Evolutionary conservation across 2,113 vertebrate species (phyloP), one percentile per base, ranked within the genome.

Genomic region (Neogobius melanostomus): DNA sequence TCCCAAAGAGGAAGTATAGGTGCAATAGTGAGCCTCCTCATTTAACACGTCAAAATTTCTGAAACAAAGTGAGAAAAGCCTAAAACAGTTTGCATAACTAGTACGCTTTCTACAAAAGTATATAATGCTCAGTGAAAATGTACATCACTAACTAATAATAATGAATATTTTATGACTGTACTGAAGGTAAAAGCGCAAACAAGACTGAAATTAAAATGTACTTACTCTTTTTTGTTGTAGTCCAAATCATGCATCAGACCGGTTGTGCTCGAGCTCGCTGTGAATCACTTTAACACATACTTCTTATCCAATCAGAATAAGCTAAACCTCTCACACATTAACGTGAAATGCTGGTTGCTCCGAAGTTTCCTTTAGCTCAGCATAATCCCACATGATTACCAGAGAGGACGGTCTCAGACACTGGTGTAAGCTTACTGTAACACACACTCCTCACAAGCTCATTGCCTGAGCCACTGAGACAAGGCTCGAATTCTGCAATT

Each of bases 321-420:
- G 51, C 28, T 74, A 28, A n/a, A 62, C 65, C 56, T 77, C 52
- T 8, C 53, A 52, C 77, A 77, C 72, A 68, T 66, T 63, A 5
- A 71, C 43, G 79, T 74, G 77, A 88, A 87, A 84, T 82, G 78
- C 73, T 81, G 74, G 75, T 77, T 11, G 62, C 2, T 76, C 68
- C 80, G 85, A 56, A 54, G 57, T 75, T 71, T 76, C 28, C 66
- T 60, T 57, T 53, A 15, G 70, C 81, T 82, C 64, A 75, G 72
- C 28, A 47, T 77, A 83, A 85, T 86, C 76, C 71, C 16, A 7
- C 48, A 70, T 64, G 60, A 85, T 76, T 80, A 80, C 65, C 68
- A 43, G 0, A 7, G 48, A 53, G 12, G 46, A 11, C 43, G 11
- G n/a, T 63, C 67, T 63, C 43, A 77, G 46, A 71, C 51, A 42